Conservation (phyloP, 92 coral and sea anemone genomes). For the Virgularia gustaviana region DNA sequence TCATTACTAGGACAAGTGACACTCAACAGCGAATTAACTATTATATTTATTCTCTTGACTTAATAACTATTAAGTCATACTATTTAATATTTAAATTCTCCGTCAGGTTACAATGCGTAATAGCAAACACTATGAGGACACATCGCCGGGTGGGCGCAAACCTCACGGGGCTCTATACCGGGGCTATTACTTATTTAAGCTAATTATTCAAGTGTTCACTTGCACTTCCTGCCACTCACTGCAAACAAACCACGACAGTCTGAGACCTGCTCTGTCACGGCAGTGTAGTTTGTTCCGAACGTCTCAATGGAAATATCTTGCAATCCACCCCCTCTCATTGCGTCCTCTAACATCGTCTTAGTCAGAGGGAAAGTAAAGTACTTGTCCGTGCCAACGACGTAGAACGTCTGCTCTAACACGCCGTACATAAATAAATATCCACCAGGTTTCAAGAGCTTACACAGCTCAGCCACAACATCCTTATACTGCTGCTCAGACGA, state of each 20-base stretch:
- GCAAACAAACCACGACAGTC: not conserved
- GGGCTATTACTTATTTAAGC: no score
- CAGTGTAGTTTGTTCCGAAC: not conserved
- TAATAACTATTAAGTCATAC: no score
- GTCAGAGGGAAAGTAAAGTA: conserved; percentile 40
- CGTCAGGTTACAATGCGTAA: no score
- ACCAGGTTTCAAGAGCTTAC: conserved; percentile 48
- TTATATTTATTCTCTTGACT: no score
- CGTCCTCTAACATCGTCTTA: conserved; percentile 38
- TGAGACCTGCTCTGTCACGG: no score
- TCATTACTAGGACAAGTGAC: no score
- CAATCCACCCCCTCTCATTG: conserved; percentile 49
- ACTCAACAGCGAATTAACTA: no score
- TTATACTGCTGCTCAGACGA: conserved; percentile 44
- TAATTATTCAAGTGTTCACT: no score
- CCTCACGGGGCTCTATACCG: no score
- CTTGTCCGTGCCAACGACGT: conserved; percentile 38
- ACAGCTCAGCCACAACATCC: conserved; percentile 44
- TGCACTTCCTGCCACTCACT: not conserved
- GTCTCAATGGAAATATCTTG: conserved; percentile 8
- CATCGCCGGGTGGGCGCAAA: no score
- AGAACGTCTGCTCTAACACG: conserved; percentile 38
- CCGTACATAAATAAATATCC: conserved; percentile 50
- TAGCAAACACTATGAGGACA: no score
- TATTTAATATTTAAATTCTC: no score